Percentiles rank a stretch among this genome's conserved stretches.
Conservation (phyloP, 2,113 vertebrate species). For the Leucoraja erinaceus region DNA sequence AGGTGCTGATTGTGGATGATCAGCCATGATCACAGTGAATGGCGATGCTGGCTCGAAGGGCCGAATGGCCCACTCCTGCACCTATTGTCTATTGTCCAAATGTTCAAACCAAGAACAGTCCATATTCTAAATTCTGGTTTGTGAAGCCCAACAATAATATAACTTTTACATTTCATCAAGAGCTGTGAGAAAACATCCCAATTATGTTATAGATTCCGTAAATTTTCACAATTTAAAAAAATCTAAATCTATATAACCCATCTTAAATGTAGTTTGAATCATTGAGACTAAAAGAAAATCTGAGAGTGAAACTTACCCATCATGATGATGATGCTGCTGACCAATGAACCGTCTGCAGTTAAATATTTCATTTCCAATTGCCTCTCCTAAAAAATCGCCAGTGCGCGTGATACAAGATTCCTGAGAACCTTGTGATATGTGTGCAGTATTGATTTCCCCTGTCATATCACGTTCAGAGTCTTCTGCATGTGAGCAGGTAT, state of each 20-base stretch:
- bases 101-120: too few species aligned
- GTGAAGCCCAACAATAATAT: background rate
- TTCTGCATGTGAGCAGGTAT: constrained; percentile 70
- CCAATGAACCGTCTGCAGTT: constrained; percentile 91
- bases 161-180: background rate
- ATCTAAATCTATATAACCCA: background rate
- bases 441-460: constrained; percentile 71
- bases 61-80: too few species aligned
- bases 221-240: background rate
- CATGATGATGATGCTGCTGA: constrained; percentile 83
- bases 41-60: too few species aligned
- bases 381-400: constrained; percentile 85
- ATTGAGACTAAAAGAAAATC: constrained; percentile 4
- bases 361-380: constrained; percentile 87
- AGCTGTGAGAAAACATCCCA: background rate
- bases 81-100: too few species aligned
- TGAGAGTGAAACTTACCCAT: constrained; percentile 65
- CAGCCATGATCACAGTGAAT: too few species aligned
- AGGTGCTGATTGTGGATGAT: too few species aligned
- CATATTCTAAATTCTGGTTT: too few species aligned
- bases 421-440: constrained; percentile 73
- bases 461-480: constrained; percentile 65
- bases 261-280: background rate
- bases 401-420: constrained; percentile 81
- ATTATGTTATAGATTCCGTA: background rate